Percentiles rank a stretch among this genome's conserved stretches.
Evolutionary conservation across 2,113 vertebrate species (phyloP).

Genomic region (Pelusios castaneus): DNA sequence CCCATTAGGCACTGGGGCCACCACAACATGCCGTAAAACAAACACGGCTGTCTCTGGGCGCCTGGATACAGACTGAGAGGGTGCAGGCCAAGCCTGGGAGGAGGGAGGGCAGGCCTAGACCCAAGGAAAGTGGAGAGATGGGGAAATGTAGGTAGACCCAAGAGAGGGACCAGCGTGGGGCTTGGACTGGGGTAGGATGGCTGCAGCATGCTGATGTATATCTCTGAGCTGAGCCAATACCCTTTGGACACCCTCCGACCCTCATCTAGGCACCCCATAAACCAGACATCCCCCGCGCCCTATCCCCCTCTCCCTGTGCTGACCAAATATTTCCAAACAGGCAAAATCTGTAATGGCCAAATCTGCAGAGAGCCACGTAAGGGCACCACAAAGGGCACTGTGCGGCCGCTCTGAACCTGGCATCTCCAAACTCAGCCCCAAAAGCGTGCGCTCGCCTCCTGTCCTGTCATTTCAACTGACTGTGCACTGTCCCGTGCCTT

Average conservation of each 20-base stretch:
- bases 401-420: not conserved
- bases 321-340: not conserved
- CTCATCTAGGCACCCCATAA: not conserved
- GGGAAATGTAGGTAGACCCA: not conserved
- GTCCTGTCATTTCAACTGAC: not conserved
- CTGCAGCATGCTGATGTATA: not conserved
- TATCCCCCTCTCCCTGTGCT: not conserved
- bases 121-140: too few species aligned
- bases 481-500: too few species aligned
- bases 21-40: not conserved
- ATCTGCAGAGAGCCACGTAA: not conserved
- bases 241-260: not conserved
- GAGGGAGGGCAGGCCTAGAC: not conserved
- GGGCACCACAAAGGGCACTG: not conserved
- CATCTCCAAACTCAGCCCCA: not conserved
- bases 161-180: not conserved
- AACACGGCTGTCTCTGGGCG: not conserved
- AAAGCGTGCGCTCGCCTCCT: not conserved
- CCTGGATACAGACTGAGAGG: not conserved
- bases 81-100: fast-evolving
- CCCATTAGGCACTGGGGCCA: not conserved
- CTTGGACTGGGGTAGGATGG: not conserved
- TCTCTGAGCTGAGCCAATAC: not conserved
- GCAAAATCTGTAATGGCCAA: too few species aligned
- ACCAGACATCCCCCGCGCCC: not conserved